phyloP scores from a whole-genome alignment of 2,113 vertebrate species.

The Panthera leo region DNA sequence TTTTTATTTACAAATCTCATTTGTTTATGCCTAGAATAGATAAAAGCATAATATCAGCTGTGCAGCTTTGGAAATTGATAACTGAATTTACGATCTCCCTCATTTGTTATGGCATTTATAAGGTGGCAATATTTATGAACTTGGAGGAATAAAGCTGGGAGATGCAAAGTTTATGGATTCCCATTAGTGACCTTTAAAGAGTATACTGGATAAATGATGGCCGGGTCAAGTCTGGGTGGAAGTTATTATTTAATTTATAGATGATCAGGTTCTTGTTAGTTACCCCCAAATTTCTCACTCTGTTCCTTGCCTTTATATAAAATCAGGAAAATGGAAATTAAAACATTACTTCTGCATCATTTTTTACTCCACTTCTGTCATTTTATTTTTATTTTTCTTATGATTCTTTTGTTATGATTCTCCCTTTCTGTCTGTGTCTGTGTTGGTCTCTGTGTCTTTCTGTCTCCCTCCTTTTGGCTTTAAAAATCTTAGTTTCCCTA shows the following conservation, averaged over 20 bases:
- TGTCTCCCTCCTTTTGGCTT: neutral
- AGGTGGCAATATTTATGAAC: slow-evolving; percentile 30
- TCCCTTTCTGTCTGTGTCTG: neutral
- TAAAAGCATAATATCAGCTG: neutral
- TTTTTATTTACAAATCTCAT: neutral
- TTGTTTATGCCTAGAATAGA: neutral
- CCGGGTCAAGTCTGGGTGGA: neutral
- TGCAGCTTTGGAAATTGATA: neutral
- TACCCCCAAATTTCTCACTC: neutral
- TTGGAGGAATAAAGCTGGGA: neutral
- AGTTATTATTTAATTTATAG: neutral
- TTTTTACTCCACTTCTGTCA: neutral
- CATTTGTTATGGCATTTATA: neutral
- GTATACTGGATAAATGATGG: neutral
- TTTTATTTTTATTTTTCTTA: too few species aligned
- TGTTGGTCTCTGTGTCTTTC: neutral
- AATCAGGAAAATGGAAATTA: neutral
- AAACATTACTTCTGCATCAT: neutral
- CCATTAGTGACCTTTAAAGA: slow-evolving; percentile 1
- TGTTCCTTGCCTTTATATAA: neutral
- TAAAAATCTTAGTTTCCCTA: neutral
- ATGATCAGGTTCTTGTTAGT: neutral
- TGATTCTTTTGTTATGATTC: neutral
- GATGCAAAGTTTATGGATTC: neutral
- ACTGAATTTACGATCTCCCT: neutral